Conservation (phyloP, 2,888 invertebrate species). For the Mylabris sibirica region DNA sequence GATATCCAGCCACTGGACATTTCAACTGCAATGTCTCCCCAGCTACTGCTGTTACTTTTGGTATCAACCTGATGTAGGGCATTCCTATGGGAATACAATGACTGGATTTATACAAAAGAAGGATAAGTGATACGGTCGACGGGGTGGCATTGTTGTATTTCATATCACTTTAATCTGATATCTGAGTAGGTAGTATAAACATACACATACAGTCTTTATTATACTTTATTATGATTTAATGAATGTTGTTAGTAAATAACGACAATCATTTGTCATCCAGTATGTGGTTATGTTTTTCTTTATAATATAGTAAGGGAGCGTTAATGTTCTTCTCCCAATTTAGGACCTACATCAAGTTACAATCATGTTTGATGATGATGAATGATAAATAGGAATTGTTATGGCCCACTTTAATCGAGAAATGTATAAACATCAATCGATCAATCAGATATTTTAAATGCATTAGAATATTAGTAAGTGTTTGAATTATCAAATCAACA, state of each 20-base stretch:
- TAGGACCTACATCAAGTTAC: background rate
- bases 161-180: background rate
- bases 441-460: background rate
- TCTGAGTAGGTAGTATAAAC: background rate
- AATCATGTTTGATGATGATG: background rate
- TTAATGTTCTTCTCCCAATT: background rate
- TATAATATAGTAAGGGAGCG: too few species aligned
- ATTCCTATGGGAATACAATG: slow-evolving; percentile 65
- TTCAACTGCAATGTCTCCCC: slow-evolving; percentile 77
- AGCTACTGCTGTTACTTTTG: slow-evolving; percentile 82
- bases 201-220: too few species aligned
- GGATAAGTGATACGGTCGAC: background rate
- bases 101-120: slow-evolving; percentile 17
- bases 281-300: slow-evolving; percentile 11
- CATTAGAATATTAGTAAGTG: background rate
- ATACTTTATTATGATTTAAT: slow-evolving; percentile 13
- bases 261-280: slow-evolving; percentile 20
- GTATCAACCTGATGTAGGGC: slow-evolving; percentile 80
- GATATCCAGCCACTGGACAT: slow-evolving; percentile 85
- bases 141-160: background rate
- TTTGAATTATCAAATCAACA: background rate
- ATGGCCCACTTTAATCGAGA: background rate
- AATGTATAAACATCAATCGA: background rate
- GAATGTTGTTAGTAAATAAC: slow-evolving; percentile 18
- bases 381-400: background rate